phyloP scores from a whole-genome alignment of 1,140 invertebrate species.

The Radopholus similis region DNA sequence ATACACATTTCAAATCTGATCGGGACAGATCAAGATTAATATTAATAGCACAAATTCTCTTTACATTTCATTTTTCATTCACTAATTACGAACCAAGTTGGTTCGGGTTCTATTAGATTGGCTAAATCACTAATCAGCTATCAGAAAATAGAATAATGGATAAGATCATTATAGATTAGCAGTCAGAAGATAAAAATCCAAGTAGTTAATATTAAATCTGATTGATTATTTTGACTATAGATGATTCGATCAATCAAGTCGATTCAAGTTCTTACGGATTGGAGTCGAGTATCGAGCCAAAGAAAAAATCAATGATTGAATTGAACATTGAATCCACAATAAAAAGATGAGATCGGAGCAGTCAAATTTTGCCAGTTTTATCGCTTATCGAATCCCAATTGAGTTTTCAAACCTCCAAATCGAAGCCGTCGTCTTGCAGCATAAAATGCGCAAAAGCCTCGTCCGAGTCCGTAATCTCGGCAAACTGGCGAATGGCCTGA shows the following conservation, averaged over 20 bases:
- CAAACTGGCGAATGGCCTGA: conserved; percentile 35
- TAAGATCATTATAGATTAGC: no score
- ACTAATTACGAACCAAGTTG: no score
- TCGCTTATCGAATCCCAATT: background rate
- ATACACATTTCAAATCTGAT: no score
- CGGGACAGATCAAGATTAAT: no score
- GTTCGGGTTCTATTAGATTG: background rate
- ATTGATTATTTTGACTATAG: no score
- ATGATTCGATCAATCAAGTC: background rate
- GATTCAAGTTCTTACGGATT: background rate
- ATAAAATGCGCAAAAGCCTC: conserved; percentile 41
- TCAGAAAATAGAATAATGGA: no score
- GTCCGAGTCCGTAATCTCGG: conserved; percentile 42
- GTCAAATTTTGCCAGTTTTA: background rate
- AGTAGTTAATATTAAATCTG: no score
- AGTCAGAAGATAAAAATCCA: no score
- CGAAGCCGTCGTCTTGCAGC: conserved; percentile 38
- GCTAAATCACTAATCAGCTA: no score
- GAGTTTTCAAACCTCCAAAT: conserved; percentile 28
- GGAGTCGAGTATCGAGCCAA: background rate
- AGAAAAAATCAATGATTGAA: background rate
- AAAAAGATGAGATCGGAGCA: background rate
- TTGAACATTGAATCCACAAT: background rate
- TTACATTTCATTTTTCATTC: no score
- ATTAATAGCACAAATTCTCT: no score